Base-by-base conservation (phyloP, 1,140 invertebrate genomes). In the Himalopsyche phryganea region DNA sequence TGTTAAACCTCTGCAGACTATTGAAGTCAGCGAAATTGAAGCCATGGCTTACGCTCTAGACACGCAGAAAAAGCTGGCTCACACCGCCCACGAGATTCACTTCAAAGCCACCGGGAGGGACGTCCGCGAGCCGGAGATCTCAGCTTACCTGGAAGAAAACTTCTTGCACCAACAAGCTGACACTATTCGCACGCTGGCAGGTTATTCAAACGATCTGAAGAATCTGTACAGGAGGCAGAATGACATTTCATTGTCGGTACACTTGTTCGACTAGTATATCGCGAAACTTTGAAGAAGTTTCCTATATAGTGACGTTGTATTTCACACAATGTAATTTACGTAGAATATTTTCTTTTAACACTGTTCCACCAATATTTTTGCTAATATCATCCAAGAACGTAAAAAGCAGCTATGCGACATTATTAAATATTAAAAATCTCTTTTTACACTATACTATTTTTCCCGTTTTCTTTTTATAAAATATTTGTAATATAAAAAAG, bases 191-290 rank as follows among this genome's bases (percentile, higher is more conserved):
- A 74, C 79, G 23, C 68, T 91, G 1, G 81, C 88, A 33, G 89
- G 89, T 10, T 80, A 90, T 69, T 81, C 82, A 50, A 80, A 80
- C 14, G 87, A 90, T 70, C 74, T 91, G 60, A 85, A 84, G 64
- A 80, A 80, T 45, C 73, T 91, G 60, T 77, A 88, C 33, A 69
- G 69, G 11, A 65, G 66, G 46, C 76, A 81, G 58, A 75, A 72
- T 4, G 83, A 88, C 58, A 71, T 80, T 50, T 81, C 86, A 2
- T 69, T 90, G 40, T 74, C 81, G 9, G 63, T 90, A 58, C 90
- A 82, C 67, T 66, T 91, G 42, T 90, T 90, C 68, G 88, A 91
- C 71, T 85, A 90, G 69, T 88, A 88, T 66, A 77, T 91, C 56
- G n/a, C 11, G n/a, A 35, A 35, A 35, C 6, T 35, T 35, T 35